Conservation (phyloP, 2,113 vertebrate species). For the Xenopus laevis region DNA sequence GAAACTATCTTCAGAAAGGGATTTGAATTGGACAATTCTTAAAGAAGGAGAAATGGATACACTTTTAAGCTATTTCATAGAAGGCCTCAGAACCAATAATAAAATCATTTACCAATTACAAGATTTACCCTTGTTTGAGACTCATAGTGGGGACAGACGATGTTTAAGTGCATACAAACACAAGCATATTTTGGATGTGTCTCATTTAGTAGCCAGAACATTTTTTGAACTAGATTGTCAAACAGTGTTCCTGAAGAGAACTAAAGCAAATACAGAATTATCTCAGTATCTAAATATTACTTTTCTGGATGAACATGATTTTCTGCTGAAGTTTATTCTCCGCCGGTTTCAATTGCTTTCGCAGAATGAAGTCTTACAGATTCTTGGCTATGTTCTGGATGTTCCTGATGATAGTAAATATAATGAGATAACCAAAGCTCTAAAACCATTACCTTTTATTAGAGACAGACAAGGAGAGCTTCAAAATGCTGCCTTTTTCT, state of each 20-base stretch:
- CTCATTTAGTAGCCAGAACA: not conserved
- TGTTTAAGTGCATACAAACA: conserved; percentile 50
- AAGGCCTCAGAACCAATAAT: not conserved
- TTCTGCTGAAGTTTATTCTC: conserved; percentile 48
- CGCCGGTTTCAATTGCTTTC: conserved; percentile 48
- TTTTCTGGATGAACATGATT: conserved; percentile 18
- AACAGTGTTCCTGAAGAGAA: conserved; percentile 44
- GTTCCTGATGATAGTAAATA: accelerated
- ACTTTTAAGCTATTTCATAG: conserved; percentile 54
- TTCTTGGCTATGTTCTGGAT: conserved; percentile 60
- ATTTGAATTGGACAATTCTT: conserved; percentile 56
- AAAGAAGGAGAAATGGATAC: conserved; percentile 7
- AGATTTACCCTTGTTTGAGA: conserved; percentile 71
- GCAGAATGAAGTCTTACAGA: conserved; percentile 46
- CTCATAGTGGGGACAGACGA: conserved; percentile 50
- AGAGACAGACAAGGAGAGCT: conserved; percentile 49
- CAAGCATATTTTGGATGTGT: conserved; percentile 54
- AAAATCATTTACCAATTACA: conserved; percentile 52
- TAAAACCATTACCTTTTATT: conserved; percentile 64
- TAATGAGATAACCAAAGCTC: conserved; percentile 32
- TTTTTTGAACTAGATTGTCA: conserved; percentile 45
- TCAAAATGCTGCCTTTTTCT: conserved; percentile 64
- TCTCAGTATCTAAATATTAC: not conserved
- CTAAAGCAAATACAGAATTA: accelerated
- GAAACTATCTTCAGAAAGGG: conserved; percentile 47